Percentiles rank a stretch among this genome's conserved stretches.
These are phyloP conservation scores for Tangara arthus DNA, from an alignment of 2,797 vertebrate species.

Conservation along the genomic window DNA sequence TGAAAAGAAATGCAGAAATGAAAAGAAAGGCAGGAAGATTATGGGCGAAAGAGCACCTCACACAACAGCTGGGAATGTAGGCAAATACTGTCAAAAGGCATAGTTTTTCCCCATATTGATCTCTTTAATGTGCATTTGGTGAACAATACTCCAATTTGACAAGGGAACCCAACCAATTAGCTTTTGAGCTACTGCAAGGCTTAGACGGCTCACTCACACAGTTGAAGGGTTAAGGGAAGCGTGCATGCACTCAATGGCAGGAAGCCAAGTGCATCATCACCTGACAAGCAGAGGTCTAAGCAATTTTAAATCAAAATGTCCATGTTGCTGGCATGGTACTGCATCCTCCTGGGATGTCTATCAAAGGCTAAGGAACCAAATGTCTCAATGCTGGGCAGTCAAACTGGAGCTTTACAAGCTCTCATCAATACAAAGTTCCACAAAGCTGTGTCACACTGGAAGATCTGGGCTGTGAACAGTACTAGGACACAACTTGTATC, in stretches of 20 bases:
- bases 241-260: background rate
- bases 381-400: background rate
- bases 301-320: background rate
- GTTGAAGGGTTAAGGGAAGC: background rate
- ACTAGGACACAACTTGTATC: background rate
- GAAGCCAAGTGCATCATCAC: background rate
- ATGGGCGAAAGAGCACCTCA: background rate
- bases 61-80: background rate
- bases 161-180: background rate
- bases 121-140: background rate
- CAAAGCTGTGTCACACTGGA: background rate
- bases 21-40: background rate
- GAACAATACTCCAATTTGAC: background rate
- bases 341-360: background rate
- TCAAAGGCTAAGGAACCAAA: background rate
- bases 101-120: background rate
- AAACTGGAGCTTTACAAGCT: background rate
- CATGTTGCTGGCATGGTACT: background rate
- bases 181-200: background rate
- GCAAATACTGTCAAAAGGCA: background rate
- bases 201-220: rapidly evolving
- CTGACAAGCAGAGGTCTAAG: background rate
- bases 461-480: background rate
- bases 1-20: background rate
- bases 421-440: background rate